Evolutionary conservation across 2,797 vertebrate genomes (phyloP).

Genomic region (Rousettus madagascariensis): DNA sequence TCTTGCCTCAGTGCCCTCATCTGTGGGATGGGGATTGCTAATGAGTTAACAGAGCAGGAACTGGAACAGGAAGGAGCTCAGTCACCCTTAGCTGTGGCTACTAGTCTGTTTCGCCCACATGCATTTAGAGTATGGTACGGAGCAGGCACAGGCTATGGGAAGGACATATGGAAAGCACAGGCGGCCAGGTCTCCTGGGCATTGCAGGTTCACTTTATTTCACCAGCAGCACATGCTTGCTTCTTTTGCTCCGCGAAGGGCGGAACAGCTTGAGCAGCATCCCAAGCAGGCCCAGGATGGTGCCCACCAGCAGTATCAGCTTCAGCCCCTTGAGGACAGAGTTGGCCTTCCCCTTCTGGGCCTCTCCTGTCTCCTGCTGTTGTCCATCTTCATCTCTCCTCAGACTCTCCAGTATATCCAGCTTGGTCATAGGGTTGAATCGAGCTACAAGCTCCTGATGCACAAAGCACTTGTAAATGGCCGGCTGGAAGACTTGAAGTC

Average conservation of each 20-base stretch:
- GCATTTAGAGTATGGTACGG: no score
- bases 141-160: rapidly evolving
- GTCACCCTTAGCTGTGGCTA: rapidly evolving
- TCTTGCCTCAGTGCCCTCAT: neutral
- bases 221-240: neutral
- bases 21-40: neutral
- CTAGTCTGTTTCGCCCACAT: neutral
- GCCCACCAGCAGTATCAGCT: neutral
- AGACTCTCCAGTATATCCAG: rapidly evolving
- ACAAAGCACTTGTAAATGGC: conserved; percentile 75
- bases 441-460: conserved; percentile 61
- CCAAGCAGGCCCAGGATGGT: neutral
- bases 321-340: neutral
- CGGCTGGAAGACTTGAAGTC: conserved; percentile 58
- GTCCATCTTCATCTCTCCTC: rapidly evolving
- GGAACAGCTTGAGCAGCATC: conserved; percentile 42
- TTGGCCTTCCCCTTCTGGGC: rapidly evolving
- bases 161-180: rapidly evolving
- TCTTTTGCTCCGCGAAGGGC: neutral
- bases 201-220: conserved; percentile 46
- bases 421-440: conserved; percentile 2
- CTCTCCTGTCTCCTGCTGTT: rapidly evolving
- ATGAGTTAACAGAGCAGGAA: neutral
- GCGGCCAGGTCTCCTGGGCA: neutral
- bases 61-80: rapidly evolving